Evolutionary conservation across 2,797 vertebrate genomes (phyloP).

Genomic region (Orientallactaga sibirica): DNA sequence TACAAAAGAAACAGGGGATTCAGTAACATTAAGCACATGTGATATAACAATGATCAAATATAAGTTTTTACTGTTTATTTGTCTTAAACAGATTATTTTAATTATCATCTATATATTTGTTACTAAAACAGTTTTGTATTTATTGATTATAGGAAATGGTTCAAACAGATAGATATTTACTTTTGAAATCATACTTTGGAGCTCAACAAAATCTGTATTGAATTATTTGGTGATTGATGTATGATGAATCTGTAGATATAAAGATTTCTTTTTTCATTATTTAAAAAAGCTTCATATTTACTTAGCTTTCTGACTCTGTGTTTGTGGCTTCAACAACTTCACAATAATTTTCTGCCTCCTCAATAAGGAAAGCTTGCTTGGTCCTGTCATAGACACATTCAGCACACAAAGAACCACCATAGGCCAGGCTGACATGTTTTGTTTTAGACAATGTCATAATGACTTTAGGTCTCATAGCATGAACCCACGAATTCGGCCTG

Average conservation of each 20-base stretch:
- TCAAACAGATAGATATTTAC: background rate
- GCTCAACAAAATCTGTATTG: background rate
- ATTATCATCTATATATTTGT: background rate
- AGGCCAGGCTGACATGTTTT: too few relatives aligned
- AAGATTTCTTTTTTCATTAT: background rate
- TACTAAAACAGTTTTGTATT: background rate
- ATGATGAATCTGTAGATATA: background rate
- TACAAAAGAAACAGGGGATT: background rate
- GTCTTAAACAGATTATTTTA: background rate
- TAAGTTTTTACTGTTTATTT: background rate
- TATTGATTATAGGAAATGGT: background rate
- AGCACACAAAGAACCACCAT: too few relatives aligned
- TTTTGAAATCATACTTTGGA: background rate
- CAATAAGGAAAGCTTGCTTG: too few relatives aligned
- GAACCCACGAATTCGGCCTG: too few relatives aligned
- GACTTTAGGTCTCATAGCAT: too few relatives aligned
- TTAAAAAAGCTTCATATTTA: too few relatives aligned
- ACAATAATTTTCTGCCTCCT: too few relatives aligned
- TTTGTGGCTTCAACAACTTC: too few relatives aligned
- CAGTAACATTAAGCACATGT: background rate
- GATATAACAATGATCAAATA: background rate
- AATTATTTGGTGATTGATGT: fast-evolving
- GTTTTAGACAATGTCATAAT: too few relatives aligned
- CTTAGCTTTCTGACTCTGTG: too few relatives aligned
- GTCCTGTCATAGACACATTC: too few relatives aligned